Conservation (phyloP, 2,113 vertebrate species). For the Eurypyga helias region DNA sequence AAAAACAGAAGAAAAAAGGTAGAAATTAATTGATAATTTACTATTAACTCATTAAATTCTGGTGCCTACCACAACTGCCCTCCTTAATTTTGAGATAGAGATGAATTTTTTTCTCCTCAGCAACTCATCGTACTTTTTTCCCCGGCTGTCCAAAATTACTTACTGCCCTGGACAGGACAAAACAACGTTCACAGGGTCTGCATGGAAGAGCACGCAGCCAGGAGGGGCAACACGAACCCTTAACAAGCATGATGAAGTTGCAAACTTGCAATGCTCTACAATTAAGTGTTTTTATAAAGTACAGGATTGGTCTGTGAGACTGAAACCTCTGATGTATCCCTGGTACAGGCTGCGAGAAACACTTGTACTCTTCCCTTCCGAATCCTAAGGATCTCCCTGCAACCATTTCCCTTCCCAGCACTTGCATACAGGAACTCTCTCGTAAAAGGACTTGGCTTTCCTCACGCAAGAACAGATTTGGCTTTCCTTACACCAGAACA, state of each 20-base stretch:
- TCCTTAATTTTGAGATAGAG: background rate
- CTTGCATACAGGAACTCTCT: background rate
- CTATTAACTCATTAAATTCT: background rate
- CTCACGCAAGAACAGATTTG: background rate
- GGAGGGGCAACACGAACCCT: background rate
- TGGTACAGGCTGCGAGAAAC: background rate
- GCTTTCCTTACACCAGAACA: conserved; percentile 14
- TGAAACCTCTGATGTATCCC: background rate
- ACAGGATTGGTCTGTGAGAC: background rate
- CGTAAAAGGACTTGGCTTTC: background rate
- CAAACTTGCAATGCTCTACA: background rate
- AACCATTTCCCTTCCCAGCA: background rate
- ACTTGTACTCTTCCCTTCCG: background rate
- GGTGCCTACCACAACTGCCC: background rate
- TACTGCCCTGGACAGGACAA: background rate
- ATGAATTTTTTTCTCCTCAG: background rate
- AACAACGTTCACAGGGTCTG: background rate
- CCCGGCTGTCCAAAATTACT: background rate
- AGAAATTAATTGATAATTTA: background rate
- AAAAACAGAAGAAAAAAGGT: background rate
- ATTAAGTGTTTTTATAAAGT: background rate
- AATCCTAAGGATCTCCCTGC: background rate
- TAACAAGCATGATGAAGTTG: background rate
- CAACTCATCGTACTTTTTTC: background rate
- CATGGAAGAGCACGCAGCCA: background rate